These are phyloP conservation scores for Rhadina sibilatrix DNA, from an alignment of 2,113 vertebrate species.

Conservation along the genomic window DNA sequence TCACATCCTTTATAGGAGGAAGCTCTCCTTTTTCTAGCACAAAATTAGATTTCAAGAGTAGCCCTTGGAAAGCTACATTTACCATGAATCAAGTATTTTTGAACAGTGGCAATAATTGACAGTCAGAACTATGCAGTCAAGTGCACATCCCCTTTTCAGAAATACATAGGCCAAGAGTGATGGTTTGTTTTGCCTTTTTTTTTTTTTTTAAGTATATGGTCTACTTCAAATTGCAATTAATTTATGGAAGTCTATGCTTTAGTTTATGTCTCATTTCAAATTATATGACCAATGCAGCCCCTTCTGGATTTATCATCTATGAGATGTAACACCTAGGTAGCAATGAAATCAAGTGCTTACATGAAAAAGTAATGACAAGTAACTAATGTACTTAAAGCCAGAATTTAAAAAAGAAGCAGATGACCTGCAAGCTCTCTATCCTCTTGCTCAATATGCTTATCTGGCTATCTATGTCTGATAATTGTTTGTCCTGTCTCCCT, in stretches of 20 bases:
- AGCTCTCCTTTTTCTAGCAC: neutral
- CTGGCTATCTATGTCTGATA: neutral
- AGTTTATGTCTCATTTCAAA: slow-evolving; percentile 33
- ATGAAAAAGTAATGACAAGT: slow-evolving; percentile 42
- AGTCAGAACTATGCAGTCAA: neutral
- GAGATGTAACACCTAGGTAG: slow-evolving; percentile 2
- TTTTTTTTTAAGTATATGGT: neutral
- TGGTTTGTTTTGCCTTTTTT: no score
- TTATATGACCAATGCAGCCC: neutral
- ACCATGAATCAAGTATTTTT: neutral
- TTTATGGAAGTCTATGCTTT: neutral
- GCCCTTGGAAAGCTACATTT: neutral
- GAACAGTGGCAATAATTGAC: neutral
- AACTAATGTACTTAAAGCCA: neutral
- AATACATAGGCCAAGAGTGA: neutral
- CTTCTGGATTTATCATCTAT: slow-evolving; percentile 39
- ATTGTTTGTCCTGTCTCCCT: neutral
- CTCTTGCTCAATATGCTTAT: neutral
- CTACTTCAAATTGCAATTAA: slow-evolving; percentile 1
- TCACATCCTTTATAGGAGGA: neutral
- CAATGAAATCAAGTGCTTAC: slow-evolving; percentile 38
- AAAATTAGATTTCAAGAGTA: neutral
- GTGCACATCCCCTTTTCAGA: neutral
- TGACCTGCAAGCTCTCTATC: neutral
- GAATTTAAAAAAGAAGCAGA: neutral